A percentile compares a stretch with the other conserved stretches of the same genome.
Evolutionary conservation across 1,140 invertebrate species (phyloP).

Genomic region (Dryas iulia): DNA sequence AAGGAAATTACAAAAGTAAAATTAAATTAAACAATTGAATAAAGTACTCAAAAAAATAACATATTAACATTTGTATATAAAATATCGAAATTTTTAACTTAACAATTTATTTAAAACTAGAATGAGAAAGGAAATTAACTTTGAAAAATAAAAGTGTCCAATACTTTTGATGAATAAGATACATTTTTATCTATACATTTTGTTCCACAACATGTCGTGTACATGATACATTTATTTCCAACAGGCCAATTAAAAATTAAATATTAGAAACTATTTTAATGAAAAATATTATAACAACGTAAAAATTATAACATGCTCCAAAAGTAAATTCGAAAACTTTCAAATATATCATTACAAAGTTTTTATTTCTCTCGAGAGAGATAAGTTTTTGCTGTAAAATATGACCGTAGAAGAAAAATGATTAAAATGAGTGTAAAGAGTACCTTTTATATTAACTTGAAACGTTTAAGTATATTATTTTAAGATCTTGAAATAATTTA

Average conservation of each 20-base stretch:
- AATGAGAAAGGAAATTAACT: no score
- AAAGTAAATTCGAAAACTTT: not conserved
- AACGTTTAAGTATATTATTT: not conserved
- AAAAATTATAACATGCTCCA: not conserved
- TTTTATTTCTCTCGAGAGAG: not conserved
- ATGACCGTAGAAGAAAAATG: not conserved
- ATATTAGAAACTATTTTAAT: not conserved
- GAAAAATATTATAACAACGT: not conserved
- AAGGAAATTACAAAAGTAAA: no score
- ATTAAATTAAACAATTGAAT: no score
- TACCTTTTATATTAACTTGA: not conserved
- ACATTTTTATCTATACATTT: no score
- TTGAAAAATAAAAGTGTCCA: no score
- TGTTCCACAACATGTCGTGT: no score
- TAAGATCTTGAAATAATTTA: not conserved
- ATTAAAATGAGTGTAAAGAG: not conserved
- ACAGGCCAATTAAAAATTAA: not conserved
- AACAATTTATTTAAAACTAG: no score
- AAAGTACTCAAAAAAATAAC: no score
- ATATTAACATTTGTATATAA: no score
- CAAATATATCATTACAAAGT: constrained; percentile 1
- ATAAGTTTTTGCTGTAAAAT: constrained; percentile 1
- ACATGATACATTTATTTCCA: no score
- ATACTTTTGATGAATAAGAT: no score
- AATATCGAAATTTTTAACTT: no score